phyloP scores from a whole-genome alignment of 1,140 invertebrate species.

The Ceratosolen fusciceps region DNA sequence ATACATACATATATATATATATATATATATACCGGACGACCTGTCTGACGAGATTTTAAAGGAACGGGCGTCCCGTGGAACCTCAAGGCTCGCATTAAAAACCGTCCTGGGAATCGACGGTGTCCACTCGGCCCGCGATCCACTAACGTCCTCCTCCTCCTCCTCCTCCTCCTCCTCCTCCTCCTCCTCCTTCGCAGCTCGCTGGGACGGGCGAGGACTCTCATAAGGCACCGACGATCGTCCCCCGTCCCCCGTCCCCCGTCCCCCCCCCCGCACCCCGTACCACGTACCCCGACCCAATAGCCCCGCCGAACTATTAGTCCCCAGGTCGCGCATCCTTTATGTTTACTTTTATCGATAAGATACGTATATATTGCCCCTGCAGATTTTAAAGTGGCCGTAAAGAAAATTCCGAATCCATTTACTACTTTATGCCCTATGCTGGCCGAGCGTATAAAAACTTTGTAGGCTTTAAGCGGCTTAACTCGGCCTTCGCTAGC shows the following conservation, averaged over 20 bases:
- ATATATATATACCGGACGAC: slow-evolving; percentile 50
- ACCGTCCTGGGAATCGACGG: slow-evolving; percentile 34
- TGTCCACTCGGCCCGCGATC: background rate
- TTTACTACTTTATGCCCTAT: slow-evolving; percentile 15
- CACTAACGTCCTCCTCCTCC: background rate
- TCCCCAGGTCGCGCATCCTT: background rate
- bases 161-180: too few relatives aligned
- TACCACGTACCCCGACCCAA: too few relatives aligned
- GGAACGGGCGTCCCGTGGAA: background rate
- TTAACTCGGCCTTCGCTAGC: background rate
- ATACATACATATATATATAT: too few relatives aligned
- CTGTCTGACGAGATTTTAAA: slow-evolving; percentile 60
- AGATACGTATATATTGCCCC: slow-evolving; percentile 26
- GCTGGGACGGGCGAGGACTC: background rate
- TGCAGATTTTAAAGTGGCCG: slow-evolving; percentile 30
- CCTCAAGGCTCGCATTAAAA: slow-evolving; percentile 53
- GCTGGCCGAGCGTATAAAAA: background rate
- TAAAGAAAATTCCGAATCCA: slow-evolving; percentile 18
- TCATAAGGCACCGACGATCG: background rate
- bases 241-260: too few relatives aligned
- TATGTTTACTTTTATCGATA: slow-evolving; percentile 15
- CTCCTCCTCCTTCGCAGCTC: background rate
- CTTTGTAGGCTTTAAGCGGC: slow-evolving; percentile 12
- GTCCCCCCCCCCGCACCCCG: too few relatives aligned
- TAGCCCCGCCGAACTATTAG: background rate